These are phyloP conservation scores for Ceyx margarethae DNA, from an alignment of 2,113 vertebrate genomes.

Conservation along the genomic window DNA sequence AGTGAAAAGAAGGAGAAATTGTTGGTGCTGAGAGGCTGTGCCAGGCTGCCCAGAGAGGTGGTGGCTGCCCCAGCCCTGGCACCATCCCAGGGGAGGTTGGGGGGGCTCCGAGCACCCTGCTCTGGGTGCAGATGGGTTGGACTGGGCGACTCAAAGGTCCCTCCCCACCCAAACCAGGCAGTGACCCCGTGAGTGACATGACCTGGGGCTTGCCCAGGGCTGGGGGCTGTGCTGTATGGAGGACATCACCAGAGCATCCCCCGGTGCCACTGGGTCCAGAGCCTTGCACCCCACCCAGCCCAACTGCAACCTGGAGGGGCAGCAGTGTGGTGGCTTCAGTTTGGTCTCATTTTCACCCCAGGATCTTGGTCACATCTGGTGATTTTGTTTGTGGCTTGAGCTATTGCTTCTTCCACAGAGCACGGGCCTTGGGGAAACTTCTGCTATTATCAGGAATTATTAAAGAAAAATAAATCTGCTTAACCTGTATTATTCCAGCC, in stretches of 20 bases:
- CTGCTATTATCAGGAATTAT: not conserved
- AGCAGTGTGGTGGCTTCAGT: rapidly evolving
- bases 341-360: not conserved
- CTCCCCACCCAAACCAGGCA: not conserved
- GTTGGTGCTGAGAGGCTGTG: too few relatives aligned
- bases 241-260: not conserved
- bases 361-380: rapidly evolving
- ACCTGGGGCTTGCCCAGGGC: too few relatives aligned
- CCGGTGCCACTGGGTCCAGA: rapidly evolving
- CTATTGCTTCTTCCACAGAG: not conserved
- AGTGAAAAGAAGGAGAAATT: too few relatives aligned
- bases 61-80: not conserved
- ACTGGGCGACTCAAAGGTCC: not conserved
- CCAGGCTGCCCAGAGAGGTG: too few relatives aligned
- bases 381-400: not conserved
- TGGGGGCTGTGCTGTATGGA: too few relatives aligned
- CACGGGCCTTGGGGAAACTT: not conserved
- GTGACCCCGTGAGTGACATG: too few relatives aligned
- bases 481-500: not conserved
- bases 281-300: not conserved
- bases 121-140: not conserved
- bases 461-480: not conserved
- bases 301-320: rapidly evolving
- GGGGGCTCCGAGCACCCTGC: not conserved
- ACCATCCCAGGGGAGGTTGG: not conserved